Evolutionary conservation across 2,888 invertebrate genomes (phyloP).

Genomic region (Drosophila anomalata): DNA sequence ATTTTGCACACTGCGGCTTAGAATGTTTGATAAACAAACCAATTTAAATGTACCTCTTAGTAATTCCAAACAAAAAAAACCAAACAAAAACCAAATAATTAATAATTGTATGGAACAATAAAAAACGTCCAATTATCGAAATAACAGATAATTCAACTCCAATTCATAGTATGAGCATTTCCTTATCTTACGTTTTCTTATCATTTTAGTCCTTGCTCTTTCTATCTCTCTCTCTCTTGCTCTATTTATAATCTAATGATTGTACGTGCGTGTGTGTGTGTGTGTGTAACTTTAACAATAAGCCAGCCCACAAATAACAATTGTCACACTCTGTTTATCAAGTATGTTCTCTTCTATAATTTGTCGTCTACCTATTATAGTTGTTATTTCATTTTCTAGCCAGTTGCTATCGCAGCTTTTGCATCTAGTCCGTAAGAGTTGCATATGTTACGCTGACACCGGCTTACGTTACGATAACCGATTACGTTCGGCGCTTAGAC

Average conservation of each 20-base stretch:
- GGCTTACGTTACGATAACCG: slow-evolving; percentile 43
- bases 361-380: slow-evolving; percentile 40
- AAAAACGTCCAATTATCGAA: slow-evolving; percentile 43
- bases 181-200: slow-evolving; percentile 17
- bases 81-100: slow-evolving; percentile 14
- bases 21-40: slow-evolving; percentile 69
- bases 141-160: slow-evolving; percentile 44
- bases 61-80: slow-evolving; percentile 39
- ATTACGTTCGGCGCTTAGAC: slow-evolving; percentile 59
- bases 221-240: slow-evolving; percentile 14
- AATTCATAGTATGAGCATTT: slow-evolving; percentile 37
- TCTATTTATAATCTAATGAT: slow-evolving; percentile 25
- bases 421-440: slow-evolving; percentile 64
- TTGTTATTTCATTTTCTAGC: slow-evolving; percentile 44
- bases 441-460: slow-evolving; percentile 34
- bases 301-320: slow-evolving; percentile 27
- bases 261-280: slow-evolving; percentile 47
- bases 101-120: slow-evolving; percentile 21
- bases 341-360: slow-evolving; percentile 48
- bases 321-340: slow-evolving; percentile 60
- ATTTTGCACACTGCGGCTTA: slow-evolving; percentile 84
- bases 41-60: slow-evolving; percentile 61
- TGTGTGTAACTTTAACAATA: slow-evolving; percentile 38
- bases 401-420: slow-evolving; percentile 56
- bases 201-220: slow-evolving; percentile 33